Evolutionary conservation across 92 coral and sea anemone genomes (phyloP), one percentile per base, ranked within the genome.

Genomic region (Porites cylindrica): DNA sequence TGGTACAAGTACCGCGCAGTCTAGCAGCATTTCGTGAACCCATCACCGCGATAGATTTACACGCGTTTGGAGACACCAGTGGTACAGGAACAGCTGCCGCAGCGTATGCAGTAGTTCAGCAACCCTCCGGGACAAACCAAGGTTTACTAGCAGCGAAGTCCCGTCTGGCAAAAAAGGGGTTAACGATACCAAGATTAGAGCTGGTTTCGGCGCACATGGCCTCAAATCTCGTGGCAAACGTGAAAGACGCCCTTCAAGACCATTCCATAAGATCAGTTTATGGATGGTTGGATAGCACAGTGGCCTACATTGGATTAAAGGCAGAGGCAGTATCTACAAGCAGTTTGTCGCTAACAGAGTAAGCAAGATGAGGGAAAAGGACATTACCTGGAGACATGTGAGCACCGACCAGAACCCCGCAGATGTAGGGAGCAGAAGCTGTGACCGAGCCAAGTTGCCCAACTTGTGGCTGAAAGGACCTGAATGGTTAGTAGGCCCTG

Each of bases 221-320:
- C 66, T 24, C 26, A 72, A 89, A 89, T 66, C 89, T 89, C 29
- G 86, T 70, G 2, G 77, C 61, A 68, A 89, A 89, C 11, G 86
- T 89, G 65, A 62, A 68, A 62, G 71, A 85, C 13, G 75, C 89
- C 13, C 75, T 84, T 0, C 19, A 67, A 52, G 82, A 89, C 29
- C 72, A 76, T 26, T 77, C 88, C 11, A 84, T 76, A 18, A 64
- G 52, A 61, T 51, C 72, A n/a, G 88, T 29, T 86, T 26, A 54
- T 68, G 93, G 91, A 68, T 90, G 91, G 85, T 47, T 78, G 82
- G 93, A 90, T 77, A 90, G 88, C 32, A 87, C 61, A 7, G 93
- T 85, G 52, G 90, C 93, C 89, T 85, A 1, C 73, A 85, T 51
- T 90, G 93, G 93, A 64, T 90, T 32, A 76, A n/a, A 26, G 80